Base-by-base conservation (phyloP, 37 sponge, comb jelly and placozoan species). In the Oopsacas minuta region DNA sequence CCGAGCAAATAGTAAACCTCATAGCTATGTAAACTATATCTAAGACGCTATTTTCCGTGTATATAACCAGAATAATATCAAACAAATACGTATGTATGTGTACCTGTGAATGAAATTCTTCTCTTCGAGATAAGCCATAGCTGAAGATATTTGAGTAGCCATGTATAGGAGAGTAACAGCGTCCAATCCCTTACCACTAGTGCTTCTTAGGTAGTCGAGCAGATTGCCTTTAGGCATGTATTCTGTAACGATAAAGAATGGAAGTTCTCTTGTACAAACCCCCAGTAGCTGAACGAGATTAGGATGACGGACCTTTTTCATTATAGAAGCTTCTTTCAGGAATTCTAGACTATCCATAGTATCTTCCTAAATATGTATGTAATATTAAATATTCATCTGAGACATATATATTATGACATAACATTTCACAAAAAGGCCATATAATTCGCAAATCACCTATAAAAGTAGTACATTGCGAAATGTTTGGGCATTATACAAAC, bases 241-340 rank as follows among this genome's bases (percentile, higher is more conserved):
- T 90, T 97, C 94, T 38, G 97, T 94, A 86, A 97, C 85, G 83
- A 97, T 97, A 81, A 94, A 97, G 84, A 97, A 94, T 0, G 97
- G 97, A 30, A 90, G 91, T 82, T 97, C 93, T 81, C 86, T 82
- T 0, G 94, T 97, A 52, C 97, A 97, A 15, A 97, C 94, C 0
- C 97, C 97, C 23, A 97, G 88, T 75, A 97, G 86, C 83, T 97
- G 94, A 39, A 97, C 93, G 25, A 97, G 88, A 87, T 91, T 90
- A 30, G 90, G 86, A 75, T 97, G 97, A 37, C 90, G 86, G 35
- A 96, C 90, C n/a, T 89, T 42, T 87, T 97, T 97, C 97, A 97
- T 97, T 1, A 97, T 90, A 23, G 91, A 87, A 23, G 97, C 94
- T 38, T 97, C 97, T 82, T 97, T 97, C 69, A 97, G 86, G 83